Conservation (phyloP, 2,113 vertebrate genomes). For the Struthio camelus region DNA sequence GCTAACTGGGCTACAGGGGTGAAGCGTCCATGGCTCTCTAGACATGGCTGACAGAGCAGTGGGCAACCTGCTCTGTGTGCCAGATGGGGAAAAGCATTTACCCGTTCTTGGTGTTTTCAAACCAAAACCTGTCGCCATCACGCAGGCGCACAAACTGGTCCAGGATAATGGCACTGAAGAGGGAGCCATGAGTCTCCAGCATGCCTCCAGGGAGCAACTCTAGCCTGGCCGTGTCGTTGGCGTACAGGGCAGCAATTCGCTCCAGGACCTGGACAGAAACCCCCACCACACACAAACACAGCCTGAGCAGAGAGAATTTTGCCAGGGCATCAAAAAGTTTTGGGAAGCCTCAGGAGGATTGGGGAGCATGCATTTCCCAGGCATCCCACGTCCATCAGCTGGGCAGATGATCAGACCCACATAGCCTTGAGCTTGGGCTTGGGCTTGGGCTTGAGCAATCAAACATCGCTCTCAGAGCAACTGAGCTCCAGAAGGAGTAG, state of each 20-base stretch:
- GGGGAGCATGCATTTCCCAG: not conserved
- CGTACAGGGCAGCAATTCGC: slow-evolving; percentile 72
- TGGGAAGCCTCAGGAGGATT: not conserved
- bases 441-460: not conserved
- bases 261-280: slow-evolving; percentile 69
- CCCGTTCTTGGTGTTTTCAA: slow-evolving; percentile 92
- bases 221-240: slow-evolving; percentile 75
- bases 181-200: slow-evolving; percentile 75
- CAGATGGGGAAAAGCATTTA: slow-evolving; percentile 46
- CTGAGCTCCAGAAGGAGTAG: not conserved
- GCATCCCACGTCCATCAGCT: not conserved
- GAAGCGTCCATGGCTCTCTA: not conserved
- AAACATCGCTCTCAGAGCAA: not conserved
- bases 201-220: slow-evolving; percentile 90
- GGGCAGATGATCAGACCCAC: not conserved
- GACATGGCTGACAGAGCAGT: not conserved
- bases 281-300: fast-evolving
- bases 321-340: not conserved
- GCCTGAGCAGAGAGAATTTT: not conserved
- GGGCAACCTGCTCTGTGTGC: not conserved
- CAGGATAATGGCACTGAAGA: slow-evolving; percentile 84
- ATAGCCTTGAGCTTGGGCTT: not conserved
- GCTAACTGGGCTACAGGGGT: not conserved
- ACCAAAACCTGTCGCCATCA: slow-evolving; percentile 96
- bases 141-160: slow-evolving; percentile 91